phyloP scores from a whole-genome alignment of 2,797 vertebrate genomes.

The Sebastes minor region DNA sequence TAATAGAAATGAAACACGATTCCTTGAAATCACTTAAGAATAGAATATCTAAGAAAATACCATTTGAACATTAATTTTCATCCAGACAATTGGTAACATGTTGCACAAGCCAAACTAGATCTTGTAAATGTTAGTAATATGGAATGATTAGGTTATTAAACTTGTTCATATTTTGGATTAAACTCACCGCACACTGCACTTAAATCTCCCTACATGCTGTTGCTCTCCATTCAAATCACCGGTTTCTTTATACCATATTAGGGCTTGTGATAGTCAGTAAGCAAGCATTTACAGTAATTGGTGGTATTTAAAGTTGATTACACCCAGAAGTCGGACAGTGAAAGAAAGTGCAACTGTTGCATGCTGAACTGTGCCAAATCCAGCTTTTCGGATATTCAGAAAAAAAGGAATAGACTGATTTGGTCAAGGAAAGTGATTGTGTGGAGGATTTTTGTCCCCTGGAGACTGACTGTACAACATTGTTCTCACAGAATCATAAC shows the following conservation, averaged over 20 bases:
- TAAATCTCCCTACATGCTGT: not conserved
- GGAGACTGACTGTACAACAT: conserved; percentile 37
- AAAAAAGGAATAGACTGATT: conserved; percentile 17
- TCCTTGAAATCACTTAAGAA: not conserved
- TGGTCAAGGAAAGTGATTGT: conserved; percentile 12
- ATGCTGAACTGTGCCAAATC: conserved; percentile 7
- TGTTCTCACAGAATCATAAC: conserved; percentile 47
- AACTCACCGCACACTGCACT: not conserved
- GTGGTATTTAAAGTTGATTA: conserved; percentile 28
- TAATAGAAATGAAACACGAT: not conserved
- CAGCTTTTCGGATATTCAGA: not conserved
- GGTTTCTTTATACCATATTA: not conserved
- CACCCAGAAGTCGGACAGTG: conserved; percentile 2
- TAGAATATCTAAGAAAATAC: not conserved
- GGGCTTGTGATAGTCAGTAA: not conserved
- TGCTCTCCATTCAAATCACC: not conserved
- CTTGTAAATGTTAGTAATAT: not conserved
- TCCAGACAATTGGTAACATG: not conserved
- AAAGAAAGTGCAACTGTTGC: conserved; percentile 4
- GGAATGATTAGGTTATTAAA: not conserved
- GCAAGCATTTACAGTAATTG: conserved; percentile 33
- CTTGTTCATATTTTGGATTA: not conserved
- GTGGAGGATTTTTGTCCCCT: conserved; percentile 16
- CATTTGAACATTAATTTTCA: too few species aligned
- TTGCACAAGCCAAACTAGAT: not conserved